Evolutionary conservation across 2,113 vertebrate genomes (phyloP), one percentile per base, ranked within the genome.

Genomic region (Gadus macrocephalus): DNA sequence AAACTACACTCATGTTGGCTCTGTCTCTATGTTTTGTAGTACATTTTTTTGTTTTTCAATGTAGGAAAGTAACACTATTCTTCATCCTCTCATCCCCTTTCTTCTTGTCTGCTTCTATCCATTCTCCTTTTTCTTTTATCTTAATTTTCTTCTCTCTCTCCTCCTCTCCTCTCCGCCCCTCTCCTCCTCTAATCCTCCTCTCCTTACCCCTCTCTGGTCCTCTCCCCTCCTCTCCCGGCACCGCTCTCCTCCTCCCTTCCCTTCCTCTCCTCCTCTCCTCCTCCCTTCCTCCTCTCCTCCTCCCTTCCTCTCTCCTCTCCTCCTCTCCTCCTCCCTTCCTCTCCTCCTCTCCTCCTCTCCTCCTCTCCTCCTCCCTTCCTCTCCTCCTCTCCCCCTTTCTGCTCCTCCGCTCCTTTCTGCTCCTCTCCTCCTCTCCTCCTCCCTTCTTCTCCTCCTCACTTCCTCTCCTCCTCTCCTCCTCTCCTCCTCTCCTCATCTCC

Each of bases 191-290:
- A 53, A 67, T 64, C 20, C 1, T 28, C 68, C 25, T 25, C 25
- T 98, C 96, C 97, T 97, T 69, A 89, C 93, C 77, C 95, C 97
- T 88, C 89, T 94, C 78, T 92, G 94, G 17, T 91, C 91, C 49
- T 97, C 95, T 25, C 25, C 25, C 25, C 25, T 25, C 2, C 25
- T 25, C 25, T 25, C 2, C 25, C 25, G 25, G 25, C 25, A 25
- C 25, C 2, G 25, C 25, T 25, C 25, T 25, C 25, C 25, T 25
- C 25, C 25, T 25, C 22, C 2, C 22, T 25, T 25, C 22, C 2
- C 22, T 25, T 25, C 22, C 22, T 25, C 25, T 25, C 25, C 25
- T 25, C 25, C 25, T 25, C 25, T 25, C 25, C 25, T 25, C 25
- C 25, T 25, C 25, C 25, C 25, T 25, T 42, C 38, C 38, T 42